phyloP scores from a whole-genome alignment of 1,140 invertebrate species.

The Drosophila mayri region DNA sequence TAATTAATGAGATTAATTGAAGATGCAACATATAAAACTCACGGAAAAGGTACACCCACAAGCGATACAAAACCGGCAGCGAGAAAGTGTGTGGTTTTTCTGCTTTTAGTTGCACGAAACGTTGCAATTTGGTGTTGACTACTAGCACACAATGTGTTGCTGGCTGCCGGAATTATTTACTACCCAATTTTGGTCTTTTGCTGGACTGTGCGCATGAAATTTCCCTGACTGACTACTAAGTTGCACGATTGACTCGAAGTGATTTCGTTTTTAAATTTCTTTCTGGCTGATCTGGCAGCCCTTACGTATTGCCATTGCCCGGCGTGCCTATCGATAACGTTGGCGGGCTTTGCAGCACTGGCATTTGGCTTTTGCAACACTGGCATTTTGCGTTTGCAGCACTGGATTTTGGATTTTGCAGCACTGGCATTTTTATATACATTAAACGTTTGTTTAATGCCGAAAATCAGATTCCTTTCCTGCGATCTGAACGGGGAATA shows the following conservation, averaged over 20 bases:
- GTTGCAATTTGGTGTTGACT: slow-evolving; percentile 41
- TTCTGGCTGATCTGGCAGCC: slow-evolving; percentile 2
- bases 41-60: neutral
- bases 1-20: slow-evolving; percentile 17
- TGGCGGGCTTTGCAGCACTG: no score
- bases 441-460: no score
- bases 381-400: no score
- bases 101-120: slow-evolving; percentile 26
- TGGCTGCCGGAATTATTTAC: slow-evolving; percentile 74
- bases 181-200: slow-evolving; percentile 62
- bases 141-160: slow-evolving; percentile 62
- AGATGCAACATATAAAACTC: slow-evolving; percentile 13
- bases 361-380: no score
- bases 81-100: slow-evolving; percentile 16
- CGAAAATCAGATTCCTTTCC: no score
- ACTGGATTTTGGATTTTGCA: no score
- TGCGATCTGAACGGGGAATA: no score
- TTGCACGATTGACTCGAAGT: neutral
- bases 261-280: slow-evolving; percentile 2
- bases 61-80: slow-evolving; percentile 43
- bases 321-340: neutral
- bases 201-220: slow-evolving; percentile 35
- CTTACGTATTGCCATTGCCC: neutral
- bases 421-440: no score
- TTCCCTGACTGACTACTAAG: slow-evolving; percentile 52